phyloP scores from a whole-genome alignment of 2,113 vertebrate genomes.

The Festucalex cinctus region DNA sequence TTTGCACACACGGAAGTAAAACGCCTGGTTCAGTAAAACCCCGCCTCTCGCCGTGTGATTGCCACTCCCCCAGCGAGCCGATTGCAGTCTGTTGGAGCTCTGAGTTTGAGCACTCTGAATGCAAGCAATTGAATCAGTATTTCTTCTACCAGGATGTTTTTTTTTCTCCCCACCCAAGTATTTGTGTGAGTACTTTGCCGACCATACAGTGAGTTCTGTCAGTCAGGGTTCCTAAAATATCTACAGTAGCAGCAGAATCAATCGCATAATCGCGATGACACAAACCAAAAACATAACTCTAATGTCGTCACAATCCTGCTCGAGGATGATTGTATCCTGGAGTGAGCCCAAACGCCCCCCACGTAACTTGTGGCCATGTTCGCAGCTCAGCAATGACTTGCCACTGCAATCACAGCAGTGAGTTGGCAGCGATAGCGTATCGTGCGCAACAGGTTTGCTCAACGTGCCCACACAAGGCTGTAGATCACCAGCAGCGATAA shows the following conservation, averaged over 20 bases:
- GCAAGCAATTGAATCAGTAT: too few relatives aligned
- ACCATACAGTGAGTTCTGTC: conserved; percentile 4
- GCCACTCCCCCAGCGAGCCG: too few relatives aligned
- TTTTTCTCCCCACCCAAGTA: not conserved
- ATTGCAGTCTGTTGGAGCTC: too few relatives aligned
- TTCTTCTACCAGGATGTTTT: not conserved
- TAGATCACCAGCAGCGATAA: conserved; percentile 32
- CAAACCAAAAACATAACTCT: conserved; percentile 6
- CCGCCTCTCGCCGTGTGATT: too few relatives aligned
- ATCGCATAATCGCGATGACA: conserved; percentile 28
- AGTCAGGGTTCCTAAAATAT: conserved; percentile 39
- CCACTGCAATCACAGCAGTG: conserved; percentile 6
- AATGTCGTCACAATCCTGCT: conserved; percentile 11
- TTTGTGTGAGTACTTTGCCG: not conserved
- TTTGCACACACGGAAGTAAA: too few relatives aligned
- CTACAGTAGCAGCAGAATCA: conserved; percentile 15
- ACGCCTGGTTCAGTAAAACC: too few relatives aligned
- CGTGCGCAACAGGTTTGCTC: conserved; percentile 27
- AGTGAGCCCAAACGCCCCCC: conserved; percentile 4
- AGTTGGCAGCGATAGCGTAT: conserved; percentile 17
- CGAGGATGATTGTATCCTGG: not conserved
- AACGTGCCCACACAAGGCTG: conserved; percentile 27
- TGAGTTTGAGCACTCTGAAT: too few relatives aligned
- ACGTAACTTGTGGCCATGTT: conserved; percentile 18
- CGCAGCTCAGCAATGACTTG: not conserved